Evolutionary conservation across 1,140 invertebrate genomes (phyloP).

Genomic region (Delia radicum): DNA sequence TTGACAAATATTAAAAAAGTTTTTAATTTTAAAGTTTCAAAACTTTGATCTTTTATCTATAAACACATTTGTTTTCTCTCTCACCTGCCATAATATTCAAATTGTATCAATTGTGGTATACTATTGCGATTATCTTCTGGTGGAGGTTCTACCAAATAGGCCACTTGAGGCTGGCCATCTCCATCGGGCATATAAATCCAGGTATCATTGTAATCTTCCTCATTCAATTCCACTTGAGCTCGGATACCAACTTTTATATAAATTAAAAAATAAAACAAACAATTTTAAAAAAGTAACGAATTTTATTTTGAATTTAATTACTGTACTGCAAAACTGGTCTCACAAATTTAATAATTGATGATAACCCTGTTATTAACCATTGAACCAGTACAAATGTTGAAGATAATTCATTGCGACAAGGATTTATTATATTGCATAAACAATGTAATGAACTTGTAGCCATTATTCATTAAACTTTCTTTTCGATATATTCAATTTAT

Average conservation of each 20-base stretch:
- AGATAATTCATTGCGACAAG: constrained; percentile 48
- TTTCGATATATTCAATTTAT: background rate
- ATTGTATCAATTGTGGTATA: constrained; percentile 47
- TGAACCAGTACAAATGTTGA: constrained; percentile 45
- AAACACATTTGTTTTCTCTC: background rate
- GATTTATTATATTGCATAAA: constrained; percentile 49
- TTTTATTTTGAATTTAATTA: constrained; percentile 30
- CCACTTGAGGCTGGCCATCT: constrained; percentile 61
- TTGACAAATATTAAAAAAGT: too few species aligned
- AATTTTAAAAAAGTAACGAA: constrained; percentile 35
- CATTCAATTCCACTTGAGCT: constrained; percentile 42
- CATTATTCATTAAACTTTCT: background rate
- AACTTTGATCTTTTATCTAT: too few species aligned
- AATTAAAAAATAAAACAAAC: background rate
- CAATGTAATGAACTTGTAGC: constrained; percentile 27
- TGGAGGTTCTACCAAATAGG: constrained; percentile 53
- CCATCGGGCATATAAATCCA: constrained; percentile 70
- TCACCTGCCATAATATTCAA: constrained; percentile 55
- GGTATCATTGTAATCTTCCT: constrained; percentile 60
- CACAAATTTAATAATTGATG: constrained; percentile 40
- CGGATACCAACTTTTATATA: constrained; percentile 41
- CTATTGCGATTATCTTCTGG: constrained; percentile 41
- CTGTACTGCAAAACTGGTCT: background rate
- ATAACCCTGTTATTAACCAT: constrained; percentile 47
- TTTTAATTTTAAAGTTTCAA: background rate